Conservation (phyloP, 2,888 invertebrate genomes). For the Drosophila mimica region DNA sequence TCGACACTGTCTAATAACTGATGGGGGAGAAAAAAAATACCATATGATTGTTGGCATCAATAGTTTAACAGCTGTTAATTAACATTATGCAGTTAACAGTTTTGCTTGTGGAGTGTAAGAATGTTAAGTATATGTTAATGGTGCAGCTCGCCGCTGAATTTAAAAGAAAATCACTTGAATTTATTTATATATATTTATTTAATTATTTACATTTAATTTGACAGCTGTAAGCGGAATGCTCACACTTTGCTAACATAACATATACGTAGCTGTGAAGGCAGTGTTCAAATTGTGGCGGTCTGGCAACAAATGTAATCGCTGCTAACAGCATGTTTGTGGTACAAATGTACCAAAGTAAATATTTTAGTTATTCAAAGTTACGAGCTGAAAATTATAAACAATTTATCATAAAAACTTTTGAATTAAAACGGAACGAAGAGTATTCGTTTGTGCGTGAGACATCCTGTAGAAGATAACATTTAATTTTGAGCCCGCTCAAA, state of each 20-base stretch:
- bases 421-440: neutral
- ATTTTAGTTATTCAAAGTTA: neutral
- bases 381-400: neutral
- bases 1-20: conserved; percentile 34
- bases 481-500: neutral
- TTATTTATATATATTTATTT: neutral
- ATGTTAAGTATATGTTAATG: neutral
- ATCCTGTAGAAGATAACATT: neutral
- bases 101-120: neutral
- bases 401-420: rapidly evolving
- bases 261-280: neutral
- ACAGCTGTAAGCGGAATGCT: neutral
- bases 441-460: neutral
- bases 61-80: conserved; percentile 23
- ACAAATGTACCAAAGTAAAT: neutral
- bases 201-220: neutral
- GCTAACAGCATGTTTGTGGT: neutral
- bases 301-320: neutral
- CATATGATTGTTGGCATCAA: conserved; percentile 32
- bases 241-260: neutral
- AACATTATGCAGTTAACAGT: conserved; percentile 11
- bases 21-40: conserved; percentile 17
- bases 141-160: neutral
- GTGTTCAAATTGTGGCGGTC: neutral
- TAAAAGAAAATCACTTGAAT: neutral